Base-by-base conservation (phyloP, 2,888 invertebrate genomes). In the Esperia sulphurella region DNA sequence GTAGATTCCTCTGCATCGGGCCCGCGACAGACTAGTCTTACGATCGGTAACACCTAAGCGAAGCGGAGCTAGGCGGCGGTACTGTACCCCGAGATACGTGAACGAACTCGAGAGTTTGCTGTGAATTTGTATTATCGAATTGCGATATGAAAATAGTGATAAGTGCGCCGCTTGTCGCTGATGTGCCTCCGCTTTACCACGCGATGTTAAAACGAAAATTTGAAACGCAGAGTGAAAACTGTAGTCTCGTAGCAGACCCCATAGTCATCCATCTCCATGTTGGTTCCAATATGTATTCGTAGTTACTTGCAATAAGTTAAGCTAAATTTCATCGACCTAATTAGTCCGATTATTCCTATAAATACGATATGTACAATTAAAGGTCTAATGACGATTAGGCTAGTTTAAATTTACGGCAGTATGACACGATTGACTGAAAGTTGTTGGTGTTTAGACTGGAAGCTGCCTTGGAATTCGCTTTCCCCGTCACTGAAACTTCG, bases 401-500 rank as follows among this genome's bases (percentile, higher is more conserved):
- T 43, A 33, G n/a, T 41, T 28, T 45, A 31, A 40, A 35, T 35
- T 35, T 14, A 40, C 31, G 39, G 33, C 39, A 8, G 47, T 12
- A 31, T 13, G 21, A 8, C 38, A 43, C 14, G 31, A 35, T 10
- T 29, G 28, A 31, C 21, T 39, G 35, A 31, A 42, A 40, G 28
- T 43, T 28, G 39, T 46, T 40, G 46, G 42, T 44, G 43, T 42
- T 41, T 8, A 13, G 37, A 42, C 45, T 40, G 45, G 39, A 39
- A 43, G 53, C 53, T 51, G 49, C 31, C 31, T 40, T 37, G 31
- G 13, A 39, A 8, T 31, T 21, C 42, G 46, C 44, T 46, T 48
- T 40, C 38, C 42, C 49, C 50, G 45, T 50, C 53, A 48, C 46
- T 45, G 29, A 42, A 46, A 53, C 44, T 48, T 52, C 51, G 48